phyloP scores from a whole-genome alignment of 2,113 vertebrate genomes.

The Bubo blakistoni region DNA sequence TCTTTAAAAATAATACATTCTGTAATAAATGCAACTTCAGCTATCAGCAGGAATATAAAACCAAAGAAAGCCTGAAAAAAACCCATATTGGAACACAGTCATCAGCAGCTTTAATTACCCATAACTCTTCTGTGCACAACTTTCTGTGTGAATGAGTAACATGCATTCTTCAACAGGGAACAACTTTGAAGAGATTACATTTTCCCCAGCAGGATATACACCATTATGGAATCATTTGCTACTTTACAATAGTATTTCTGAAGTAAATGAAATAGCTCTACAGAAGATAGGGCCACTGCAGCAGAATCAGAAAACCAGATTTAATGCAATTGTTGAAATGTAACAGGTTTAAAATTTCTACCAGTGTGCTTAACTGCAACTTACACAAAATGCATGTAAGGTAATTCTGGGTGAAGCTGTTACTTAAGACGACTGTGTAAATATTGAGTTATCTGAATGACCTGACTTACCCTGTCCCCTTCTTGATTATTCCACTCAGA shows the following conservation, averaged over 20 bases:
- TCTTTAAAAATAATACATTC: background rate
- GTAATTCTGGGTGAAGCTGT: background rate
- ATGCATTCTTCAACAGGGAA: background rate
- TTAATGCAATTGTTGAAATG: background rate
- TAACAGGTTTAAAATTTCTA: background rate
- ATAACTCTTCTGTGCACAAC: background rate
- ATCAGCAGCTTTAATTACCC: background rate
- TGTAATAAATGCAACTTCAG: background rate
- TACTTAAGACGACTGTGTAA: background rate
- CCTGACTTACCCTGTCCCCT: background rate
- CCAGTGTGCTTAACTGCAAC: background rate
- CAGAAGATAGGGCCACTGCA: background rate
- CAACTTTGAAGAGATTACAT: background rate
- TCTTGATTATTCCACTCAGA: background rate
- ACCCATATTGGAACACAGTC: background rate
- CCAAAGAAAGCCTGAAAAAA: background rate
- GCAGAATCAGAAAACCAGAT: background rate
- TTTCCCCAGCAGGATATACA: background rate
- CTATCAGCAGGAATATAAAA: background rate
- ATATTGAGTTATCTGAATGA: background rate
- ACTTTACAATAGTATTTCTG: background rate
- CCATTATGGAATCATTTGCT: background rate
- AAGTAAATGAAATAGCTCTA: background rate
- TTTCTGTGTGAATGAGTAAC: accelerated
- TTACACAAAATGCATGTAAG: background rate